These are phyloP conservation scores for Seira ritae DNA, from an alignment of 2,888 invertebrate species.

Conservation along the genomic window DNA sequence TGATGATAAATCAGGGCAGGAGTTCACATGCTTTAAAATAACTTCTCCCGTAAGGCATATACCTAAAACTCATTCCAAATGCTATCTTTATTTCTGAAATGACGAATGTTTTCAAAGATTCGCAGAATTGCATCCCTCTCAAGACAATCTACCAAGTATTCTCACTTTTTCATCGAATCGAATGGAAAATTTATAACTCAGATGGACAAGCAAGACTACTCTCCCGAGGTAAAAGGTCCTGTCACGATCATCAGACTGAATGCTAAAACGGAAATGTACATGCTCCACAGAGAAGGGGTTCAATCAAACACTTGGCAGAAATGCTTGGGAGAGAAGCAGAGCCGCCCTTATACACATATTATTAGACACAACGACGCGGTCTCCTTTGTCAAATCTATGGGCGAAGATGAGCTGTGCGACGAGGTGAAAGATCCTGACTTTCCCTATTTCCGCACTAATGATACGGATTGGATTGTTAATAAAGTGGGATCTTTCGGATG, in stretches of 20 bases:
- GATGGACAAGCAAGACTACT: neutral
- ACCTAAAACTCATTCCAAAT: neutral
- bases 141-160: neutral
- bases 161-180: conserved; percentile 20
- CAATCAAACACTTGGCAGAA: conserved; percentile 49
- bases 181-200: conserved; percentile 5
- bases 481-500: neutral
- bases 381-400: neutral
- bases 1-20: neutral
- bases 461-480: conserved; percentile 17
- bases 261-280: conserved; percentile 36
- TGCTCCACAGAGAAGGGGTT: conserved; percentile 38
- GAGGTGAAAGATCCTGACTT: conserved; percentile 35
- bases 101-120: no score
- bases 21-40: conserved; percentile 44
- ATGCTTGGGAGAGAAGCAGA: conserved; percentile 5
- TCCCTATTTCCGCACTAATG: conserved; percentile 25
- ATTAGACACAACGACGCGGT: conserved; percentile 18
- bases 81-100: no score
- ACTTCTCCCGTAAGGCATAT: conserved; percentile 15
- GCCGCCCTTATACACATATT: conserved; percentile 5
- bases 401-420: conserved; percentile 30
- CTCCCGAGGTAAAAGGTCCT: neutral
- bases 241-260: conserved; percentile 32
- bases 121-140: conserved; percentile 40